Evolutionary conservation across 2,113 vertebrate genomes (phyloP).

Genomic region (Bubalus kerabau): DNA sequence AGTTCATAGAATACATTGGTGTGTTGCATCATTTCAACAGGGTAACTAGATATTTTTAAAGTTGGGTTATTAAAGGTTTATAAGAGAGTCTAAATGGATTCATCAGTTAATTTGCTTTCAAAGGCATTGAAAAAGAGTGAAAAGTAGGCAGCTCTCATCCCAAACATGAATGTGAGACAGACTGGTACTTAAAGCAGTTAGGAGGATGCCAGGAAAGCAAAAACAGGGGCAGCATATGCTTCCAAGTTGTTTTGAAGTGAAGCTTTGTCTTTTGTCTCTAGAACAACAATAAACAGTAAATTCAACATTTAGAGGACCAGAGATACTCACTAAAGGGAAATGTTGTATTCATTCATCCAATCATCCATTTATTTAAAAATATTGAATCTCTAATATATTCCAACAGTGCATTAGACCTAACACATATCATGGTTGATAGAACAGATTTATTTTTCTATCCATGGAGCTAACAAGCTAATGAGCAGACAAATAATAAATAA

Average conservation of each 20-base stretch:
- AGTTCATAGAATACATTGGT: conserved; percentile 10
- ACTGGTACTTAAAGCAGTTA: neutral
- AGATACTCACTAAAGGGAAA: neutral
- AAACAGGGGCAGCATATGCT: neutral
- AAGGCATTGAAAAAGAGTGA: conserved; percentile 15
- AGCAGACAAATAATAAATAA: neutral
- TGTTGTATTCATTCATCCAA: neutral
- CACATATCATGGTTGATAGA: neutral
- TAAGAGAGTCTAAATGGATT: neutral
- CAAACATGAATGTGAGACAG: neutral
- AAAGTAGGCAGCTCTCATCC: neutral
- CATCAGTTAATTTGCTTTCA: neutral
- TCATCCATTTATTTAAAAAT: neutral
- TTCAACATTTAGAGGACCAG: neutral
- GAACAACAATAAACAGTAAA: neutral
- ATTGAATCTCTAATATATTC: neutral
- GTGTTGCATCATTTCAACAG: neutral
- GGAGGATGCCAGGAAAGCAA: neutral
- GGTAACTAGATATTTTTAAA: conserved; percentile 29
- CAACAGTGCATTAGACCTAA: neutral
- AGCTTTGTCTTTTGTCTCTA: conserved; percentile 10
- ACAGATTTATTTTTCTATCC: neutral
- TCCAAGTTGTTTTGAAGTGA: conserved; percentile 16
- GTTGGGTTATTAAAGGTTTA: neutral
- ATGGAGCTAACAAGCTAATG: neutral